Evolutionary conservation across 2,113 vertebrate species (phyloP).

Genomic region (Talpa occidentalis): DNA sequence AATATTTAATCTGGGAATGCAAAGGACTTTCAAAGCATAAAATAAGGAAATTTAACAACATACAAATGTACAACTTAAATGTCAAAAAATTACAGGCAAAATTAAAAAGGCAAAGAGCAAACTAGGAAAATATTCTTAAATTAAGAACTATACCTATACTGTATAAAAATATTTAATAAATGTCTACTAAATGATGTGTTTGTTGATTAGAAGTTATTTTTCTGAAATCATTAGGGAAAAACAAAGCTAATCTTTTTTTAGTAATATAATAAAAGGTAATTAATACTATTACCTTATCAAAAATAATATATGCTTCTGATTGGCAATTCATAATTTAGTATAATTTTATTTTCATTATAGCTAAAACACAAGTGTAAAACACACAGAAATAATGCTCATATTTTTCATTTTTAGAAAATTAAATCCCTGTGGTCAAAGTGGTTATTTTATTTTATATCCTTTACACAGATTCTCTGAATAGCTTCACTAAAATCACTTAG

Average conservation of each 20-base stretch:
- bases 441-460: constrained; percentile 6
- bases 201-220: constrained; percentile 39
- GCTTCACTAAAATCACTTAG: neutral
- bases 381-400: constrained; percentile 13
- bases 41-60: constrained; percentile 28
- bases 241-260: constrained; percentile 39
- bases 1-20: constrained; percentile 52
- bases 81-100: constrained; percentile 52
- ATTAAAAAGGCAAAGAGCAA: constrained; percentile 51
- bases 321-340: constrained; percentile 49
- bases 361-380: neutral
- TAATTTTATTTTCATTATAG: constrained; percentile 61
- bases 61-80: constrained; percentile 51
- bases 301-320: constrained; percentile 62
- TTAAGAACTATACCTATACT: neutral
- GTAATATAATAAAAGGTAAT: constrained; percentile 50
- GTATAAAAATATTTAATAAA: constrained; percentile 45
- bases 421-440: neutral
- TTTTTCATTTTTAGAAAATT: constrained; percentile 42
- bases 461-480: neutral
- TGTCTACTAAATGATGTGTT: neutral
- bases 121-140: constrained; percentile 43
- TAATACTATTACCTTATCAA: constrained; percentile 36
- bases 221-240: constrained; percentile 43
- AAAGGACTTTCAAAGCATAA: constrained; percentile 44